Conservation (phyloP, 2,797 vertebrate species). For the Mergus octosetaceus region DNA sequence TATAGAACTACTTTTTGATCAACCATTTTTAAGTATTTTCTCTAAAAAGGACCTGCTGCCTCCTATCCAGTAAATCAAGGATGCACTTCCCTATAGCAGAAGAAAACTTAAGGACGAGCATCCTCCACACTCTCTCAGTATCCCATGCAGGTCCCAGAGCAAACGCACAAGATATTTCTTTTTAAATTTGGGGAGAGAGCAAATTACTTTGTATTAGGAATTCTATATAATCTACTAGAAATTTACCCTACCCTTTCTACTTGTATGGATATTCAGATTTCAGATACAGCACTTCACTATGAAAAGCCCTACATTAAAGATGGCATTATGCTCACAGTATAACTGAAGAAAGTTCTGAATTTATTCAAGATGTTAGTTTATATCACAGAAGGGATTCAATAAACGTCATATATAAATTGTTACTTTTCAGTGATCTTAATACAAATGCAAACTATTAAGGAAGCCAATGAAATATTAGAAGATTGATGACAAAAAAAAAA, state of each 20-base stretch:
- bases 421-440: background rate
- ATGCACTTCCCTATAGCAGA: background rate
- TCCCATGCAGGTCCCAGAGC: background rate
- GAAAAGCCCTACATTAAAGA: background rate
- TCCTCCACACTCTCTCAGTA: background rate
- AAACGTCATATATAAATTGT: background rate
- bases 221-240: background rate
- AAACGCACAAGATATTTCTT: background rate
- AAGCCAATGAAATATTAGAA: background rate
- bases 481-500: background rate
- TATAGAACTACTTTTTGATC: background rate
- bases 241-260: background rate
- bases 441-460: background rate
- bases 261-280: background rate
- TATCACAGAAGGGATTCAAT: background rate
- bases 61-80: background rate
- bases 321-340: background rate
- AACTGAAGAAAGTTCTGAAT: background rate
- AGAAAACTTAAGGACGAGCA: rapidly evolving
- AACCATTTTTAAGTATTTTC: background rate
- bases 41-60: background rate
- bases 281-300: background rate
- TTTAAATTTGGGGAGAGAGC: background rate
- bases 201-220: background rate
- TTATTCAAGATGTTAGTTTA: background rate